A percentile compares a stretch with the other conserved stretches of the same genome.
Conservation (phyloP, 2,797 vertebrate genomes). For the Rhinichthys osculus region DNA sequence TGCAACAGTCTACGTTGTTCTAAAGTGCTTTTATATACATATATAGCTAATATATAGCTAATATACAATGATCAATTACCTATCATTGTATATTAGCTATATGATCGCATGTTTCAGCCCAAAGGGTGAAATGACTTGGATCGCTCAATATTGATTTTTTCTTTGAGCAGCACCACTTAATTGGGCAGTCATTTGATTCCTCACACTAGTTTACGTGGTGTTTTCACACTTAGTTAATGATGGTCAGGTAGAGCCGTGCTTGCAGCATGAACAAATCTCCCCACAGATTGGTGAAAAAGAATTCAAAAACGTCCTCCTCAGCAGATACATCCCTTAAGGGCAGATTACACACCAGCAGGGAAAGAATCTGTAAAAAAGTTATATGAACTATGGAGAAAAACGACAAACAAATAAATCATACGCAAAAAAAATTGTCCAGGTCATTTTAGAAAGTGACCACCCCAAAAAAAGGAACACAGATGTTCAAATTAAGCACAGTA, state of each 20-base stretch:
- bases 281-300: neutral
- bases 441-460: constrained; percentile 41
- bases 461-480: constrained; percentile 44
- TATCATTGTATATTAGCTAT: constrained; percentile 24
- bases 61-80: no score
- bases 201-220: constrained; percentile 52
- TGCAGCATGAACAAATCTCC: neutral
- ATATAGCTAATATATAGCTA: no score
- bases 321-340: neutral
- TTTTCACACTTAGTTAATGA: constrained; percentile 51
- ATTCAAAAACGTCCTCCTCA: neutral
- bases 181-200: constrained; percentile 50
- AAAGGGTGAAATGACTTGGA: constrained; percentile 50
- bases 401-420: constrained; percentile 61
- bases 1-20: no score
- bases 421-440: constrained; percentile 56
- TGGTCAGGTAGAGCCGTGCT: constrained; percentile 35
- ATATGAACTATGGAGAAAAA: constrained; percentile 31
- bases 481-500: constrained; percentile 37
- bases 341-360: neutral
- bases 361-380: neutral
- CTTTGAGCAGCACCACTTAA: constrained; percentile 51
- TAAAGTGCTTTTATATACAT: no score
- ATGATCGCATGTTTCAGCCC: constrained; percentile 6
- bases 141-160: constrained; percentile 51